phyloP scores from a whole-genome alignment of 2,797 vertebrate genomes.

The Moxostoma hubbsi region DNA sequence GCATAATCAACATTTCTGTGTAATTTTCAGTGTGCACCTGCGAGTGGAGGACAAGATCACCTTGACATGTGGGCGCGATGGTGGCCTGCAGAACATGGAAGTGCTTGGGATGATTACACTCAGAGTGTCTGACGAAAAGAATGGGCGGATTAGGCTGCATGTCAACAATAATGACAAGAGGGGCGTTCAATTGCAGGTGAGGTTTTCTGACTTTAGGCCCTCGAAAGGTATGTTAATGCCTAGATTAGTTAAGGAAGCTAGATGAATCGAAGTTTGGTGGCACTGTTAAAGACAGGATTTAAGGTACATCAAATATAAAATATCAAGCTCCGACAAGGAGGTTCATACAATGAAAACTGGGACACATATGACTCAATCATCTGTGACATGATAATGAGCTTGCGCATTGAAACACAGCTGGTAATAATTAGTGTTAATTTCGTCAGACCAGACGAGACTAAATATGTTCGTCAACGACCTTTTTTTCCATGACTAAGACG shows the following conservation, averaged over 20 bases:
- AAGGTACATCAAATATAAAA: too few species aligned
- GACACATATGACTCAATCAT: too few species aligned
- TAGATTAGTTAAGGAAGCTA: not conserved
- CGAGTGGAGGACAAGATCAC: conserved; percentile 96
- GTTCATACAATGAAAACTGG: too few species aligned
- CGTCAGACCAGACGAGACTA: too few species aligned
- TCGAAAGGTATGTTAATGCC: too few species aligned
- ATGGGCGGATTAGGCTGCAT: conserved; percentile 89
- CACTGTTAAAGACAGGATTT: too few species aligned
- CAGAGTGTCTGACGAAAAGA: conserved; percentile 91
- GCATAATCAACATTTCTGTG: not conserved
- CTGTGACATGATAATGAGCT: too few species aligned
- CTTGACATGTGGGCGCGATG: conserved; percentile 91
- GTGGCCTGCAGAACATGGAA: conserved; percentile 98
- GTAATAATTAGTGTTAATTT: too few species aligned
- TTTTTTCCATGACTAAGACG: too few species aligned
- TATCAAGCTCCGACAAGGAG: too few species aligned
- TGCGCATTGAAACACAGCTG: too few species aligned
- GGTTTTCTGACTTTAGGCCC: not conserved
- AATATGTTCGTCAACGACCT: too few species aligned
- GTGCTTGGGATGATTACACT: conserved; percentile 95
- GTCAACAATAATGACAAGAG: conserved; percentile 93
- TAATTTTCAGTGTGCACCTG: conserved; percentile 86
- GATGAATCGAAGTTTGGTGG: not conserved
- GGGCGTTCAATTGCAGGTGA: conserved; percentile 93